Evolutionary conservation across 1,140 invertebrate genomes (phyloP), one percentile per base, ranked within the genome.

Genomic region (Orchestia grillus): DNA sequence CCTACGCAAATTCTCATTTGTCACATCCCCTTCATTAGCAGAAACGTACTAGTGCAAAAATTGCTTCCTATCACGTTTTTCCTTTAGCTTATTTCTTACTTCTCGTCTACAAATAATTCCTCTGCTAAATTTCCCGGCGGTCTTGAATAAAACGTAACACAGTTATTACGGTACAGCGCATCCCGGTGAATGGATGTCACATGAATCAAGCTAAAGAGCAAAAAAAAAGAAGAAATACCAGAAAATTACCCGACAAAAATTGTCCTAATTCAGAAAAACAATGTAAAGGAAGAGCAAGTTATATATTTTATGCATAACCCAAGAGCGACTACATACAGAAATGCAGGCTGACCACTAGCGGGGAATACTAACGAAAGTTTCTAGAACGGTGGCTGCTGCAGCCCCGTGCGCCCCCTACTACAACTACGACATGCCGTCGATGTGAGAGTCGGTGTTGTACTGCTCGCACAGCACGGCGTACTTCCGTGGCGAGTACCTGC

Each of bases 401-500:
- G 28, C 0, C 88, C 47, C 36, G n/a, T 0, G 36, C 62, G 44
- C 43, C 57, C 40, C 43, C 0, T 23, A 45, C 87, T 19, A 95
- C 47, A 3, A 94, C 87, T n/a, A 96, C 41, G 45, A 94, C 36
- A 94, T n/a, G 41, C 94, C 96, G 57, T 96, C 45, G 16, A 96
- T 44, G 53, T 96, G 96, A 87, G 77, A 45, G 23, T 47, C 96
- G 77, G 44, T 87, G 47, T 96, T 94, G 62, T 95, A 87, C 44
- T 95, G 42, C 36, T 94, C 88, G 43, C 96, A 96, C 57, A 95
- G 42, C 44, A 96, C 41, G 36, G 44, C 92, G 41, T 96, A 96
- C 47, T 96, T 96, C 91, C 87, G 95, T 43, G 96, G 96, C 23
- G 96, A 96, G 42, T 96, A 96, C 42, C 96, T 96, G 96, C 3